These are phyloP conservation scores for Mormyrus lacerda DNA, from an alignment of 2,113 vertebrate species.

Conservation along the genomic window DNA sequence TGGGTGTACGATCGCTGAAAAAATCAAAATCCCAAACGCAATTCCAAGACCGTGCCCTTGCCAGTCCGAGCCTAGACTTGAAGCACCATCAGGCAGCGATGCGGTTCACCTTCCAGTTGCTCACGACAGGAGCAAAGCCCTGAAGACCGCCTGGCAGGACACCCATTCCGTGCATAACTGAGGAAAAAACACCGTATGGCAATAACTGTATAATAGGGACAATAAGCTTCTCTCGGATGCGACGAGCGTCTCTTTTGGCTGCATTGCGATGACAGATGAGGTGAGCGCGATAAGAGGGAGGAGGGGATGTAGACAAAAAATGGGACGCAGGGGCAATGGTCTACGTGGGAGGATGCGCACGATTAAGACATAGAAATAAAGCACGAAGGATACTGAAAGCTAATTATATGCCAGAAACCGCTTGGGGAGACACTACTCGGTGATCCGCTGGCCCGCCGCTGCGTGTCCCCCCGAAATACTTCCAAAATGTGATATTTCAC, in stretches of 20 bases:
- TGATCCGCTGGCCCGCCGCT: background rate
- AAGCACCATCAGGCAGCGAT: conserved; percentile 14
- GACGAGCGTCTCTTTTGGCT: conserved; percentile 7
- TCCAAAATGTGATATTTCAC: background rate
- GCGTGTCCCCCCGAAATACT: background rate
- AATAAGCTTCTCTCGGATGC: background rate
- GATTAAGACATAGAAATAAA: conserved; percentile 3
- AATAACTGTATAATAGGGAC: background rate
- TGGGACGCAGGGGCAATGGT: conserved; percentile 19
- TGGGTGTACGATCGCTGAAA: conserved; percentile 1
- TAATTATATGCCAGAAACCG: conserved; percentile 7
- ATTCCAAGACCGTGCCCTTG: conserved; percentile 18
- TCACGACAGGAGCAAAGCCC: background rate
- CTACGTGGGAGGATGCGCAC: conserved; percentile 17
- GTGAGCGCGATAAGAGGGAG: conserved; percentile 1
- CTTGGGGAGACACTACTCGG: background rate
- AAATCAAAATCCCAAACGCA: conserved; percentile 3
- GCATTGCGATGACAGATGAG: conserved; percentile 16
- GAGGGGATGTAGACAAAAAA: conserved; percentile 18
- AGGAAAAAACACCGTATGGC: conserved; percentile 8
- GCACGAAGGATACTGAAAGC: conserved; percentile 4
- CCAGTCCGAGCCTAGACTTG: background rate
- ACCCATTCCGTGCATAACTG: conserved; percentile 1
- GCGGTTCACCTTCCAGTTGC: conserved; percentile 13
- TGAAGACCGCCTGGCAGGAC: background rate